Evolutionary conservation across 1,140 invertebrate species (phyloP), one percentile per base, ranked within the genome.

Genomic region (Achroia grisella): DNA sequence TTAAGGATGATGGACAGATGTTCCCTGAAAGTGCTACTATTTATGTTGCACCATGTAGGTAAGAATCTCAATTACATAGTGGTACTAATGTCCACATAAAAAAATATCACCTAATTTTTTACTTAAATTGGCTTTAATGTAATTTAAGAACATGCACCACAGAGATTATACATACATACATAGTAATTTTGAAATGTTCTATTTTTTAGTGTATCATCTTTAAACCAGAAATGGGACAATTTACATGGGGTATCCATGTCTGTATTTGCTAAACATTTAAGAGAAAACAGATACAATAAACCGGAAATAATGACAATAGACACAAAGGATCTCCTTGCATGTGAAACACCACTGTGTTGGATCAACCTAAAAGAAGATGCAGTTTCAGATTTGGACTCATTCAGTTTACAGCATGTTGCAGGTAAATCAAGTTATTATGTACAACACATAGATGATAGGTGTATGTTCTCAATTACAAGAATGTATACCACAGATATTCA

Each of bases 1-100:
- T 99, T 10, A 92, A 90, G 49, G 88, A 91, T 1, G 91, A 87
- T 62, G 97, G 97, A 9, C 75, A 89, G 10, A 80, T 93, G 58
- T 91, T 91, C 74, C 90, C 90, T 12, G 87, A 89, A 56, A 87
- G 82, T 67, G 89, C 90, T 33, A 86, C 86, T 6, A 87, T 91
- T 47, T 90, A 88, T 74, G 83, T 90, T 33, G 87, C 89, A 12
- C 93, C 93, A 39, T 95, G 93, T 83, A 89, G 90, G 80, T 82
- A 51, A 77, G 76, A 32, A 9, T 15, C 10, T 29, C 37, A 0
- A 23, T 27, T 39, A 10, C 17, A 28, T 23, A 39, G 9, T n/a
- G n/a, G 6, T 3, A 23, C 17, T 23, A 23, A 3, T 23, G 17
- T 23, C 2, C 6, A 23, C 17, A 23, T 23, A 23, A 23, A 23